Evolutionary conservation across 1,140 invertebrate genomes (phyloP).

Genomic region (Trypoxylus dichotomus): DNA sequence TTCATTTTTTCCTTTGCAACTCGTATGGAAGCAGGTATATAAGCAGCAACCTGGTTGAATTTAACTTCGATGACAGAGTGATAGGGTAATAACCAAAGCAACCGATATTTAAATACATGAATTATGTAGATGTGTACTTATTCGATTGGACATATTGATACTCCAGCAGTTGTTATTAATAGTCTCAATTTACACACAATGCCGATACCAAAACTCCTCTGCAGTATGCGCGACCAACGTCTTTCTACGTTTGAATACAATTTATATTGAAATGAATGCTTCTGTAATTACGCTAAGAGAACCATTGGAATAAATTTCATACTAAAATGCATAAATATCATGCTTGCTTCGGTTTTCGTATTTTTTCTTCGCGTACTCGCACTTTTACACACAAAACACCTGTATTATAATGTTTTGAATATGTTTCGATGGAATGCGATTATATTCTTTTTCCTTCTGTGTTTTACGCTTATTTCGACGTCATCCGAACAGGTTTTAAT

Average conservation of each 20-base stretch:
- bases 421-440: constrained; percentile 11
- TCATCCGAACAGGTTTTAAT: constrained; percentile 19
- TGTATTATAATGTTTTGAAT: constrained; percentile 26
- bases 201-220: constrained; percentile 34
- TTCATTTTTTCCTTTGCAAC: not conserved
- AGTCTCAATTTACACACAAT: constrained; percentile 54
- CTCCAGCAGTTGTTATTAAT: constrained; percentile 52
- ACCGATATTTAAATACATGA: constrained; percentile 53
- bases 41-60: not conserved
- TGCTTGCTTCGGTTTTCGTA: not conserved
- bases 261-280: constrained; percentile 32
- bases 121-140: constrained; percentile 53
- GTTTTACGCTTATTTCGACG: constrained; percentile 11
- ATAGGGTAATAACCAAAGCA: constrained; percentile 52
- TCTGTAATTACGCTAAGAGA: constrained; percentile 29
- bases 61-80: constrained; percentile 45
- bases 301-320: constrained; percentile 24
- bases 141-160: constrained; percentile 55
- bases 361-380: not conserved
- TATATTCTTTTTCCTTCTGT: not conserved
- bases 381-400: constrained; percentile 24
- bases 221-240: constrained; percentile 13
- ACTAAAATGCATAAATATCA: constrained; percentile 22
- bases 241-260: constrained; percentile 30
- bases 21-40: not conserved